Evolutionary conservation across 1,140 invertebrate species (phyloP), one percentile per base, ranked within the genome.

Genomic region (Metopolophium dirhodum): DNA sequence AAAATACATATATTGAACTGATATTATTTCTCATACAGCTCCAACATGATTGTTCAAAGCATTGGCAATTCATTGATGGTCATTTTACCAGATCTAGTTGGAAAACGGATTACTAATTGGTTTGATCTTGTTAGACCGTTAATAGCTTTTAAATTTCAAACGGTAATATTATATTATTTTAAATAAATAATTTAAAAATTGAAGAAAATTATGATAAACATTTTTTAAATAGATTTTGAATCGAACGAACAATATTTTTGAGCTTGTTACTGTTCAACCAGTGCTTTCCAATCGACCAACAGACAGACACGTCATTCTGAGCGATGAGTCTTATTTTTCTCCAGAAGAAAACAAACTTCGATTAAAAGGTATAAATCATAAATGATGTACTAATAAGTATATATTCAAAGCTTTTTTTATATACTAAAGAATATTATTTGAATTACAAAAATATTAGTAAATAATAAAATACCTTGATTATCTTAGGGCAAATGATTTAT

Each of bases 181-280:
- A 85, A 41, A 41, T 37, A 41, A 37, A 45, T 22, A 85, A 85
- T 35, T 49, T 7, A 57, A 88, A 85, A 35, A 51, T 88, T 85
- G 18, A n/a, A 87, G 35, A 41, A 88, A 47, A 86, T 18, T 54
- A 18, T 41, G 6, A 11, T 1, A 7, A 61, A 61, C 26, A 14
- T 61, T 61, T 90, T 23, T 89, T 3, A 57, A 57, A 61, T 35
- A 99, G 98, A 99, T 99, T 94, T 96, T 99, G 93, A 98, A 98
- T 94, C 96, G 98, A 94, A 98, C 98, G 11, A 99, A 99, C 95
- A 99, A 99, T 95, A 98, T 99, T 94, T 99, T 99, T 95, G 98
- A 99, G 95, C 95, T 99, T 94, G 96, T 98, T n/a, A 98, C 98
- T 0, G 97, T 98, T 2, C 97, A 98, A 94, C 97, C 97, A 1